Percentiles rank a stretch among this genome's conserved stretches.
Conservation (phyloP, 2,797 vertebrate species). For the Sandelia bainsii region DNA sequence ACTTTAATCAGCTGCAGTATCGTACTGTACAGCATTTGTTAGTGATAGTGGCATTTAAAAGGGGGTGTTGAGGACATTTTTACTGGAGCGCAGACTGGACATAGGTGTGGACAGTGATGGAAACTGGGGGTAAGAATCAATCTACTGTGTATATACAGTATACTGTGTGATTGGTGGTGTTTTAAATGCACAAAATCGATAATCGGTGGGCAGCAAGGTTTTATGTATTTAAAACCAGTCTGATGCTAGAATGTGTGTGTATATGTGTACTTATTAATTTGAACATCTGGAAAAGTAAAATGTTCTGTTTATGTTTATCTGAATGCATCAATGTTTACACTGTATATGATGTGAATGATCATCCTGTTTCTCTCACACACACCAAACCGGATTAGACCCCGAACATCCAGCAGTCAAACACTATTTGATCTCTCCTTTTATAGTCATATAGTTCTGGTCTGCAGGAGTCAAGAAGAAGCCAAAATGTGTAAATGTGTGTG, state of each 20-base stretch:
- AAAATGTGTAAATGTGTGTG: neutral
- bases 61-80: constrained; percentile 5
- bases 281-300: neutral
- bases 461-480: neutral
- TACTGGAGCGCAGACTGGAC: constrained; percentile 7
- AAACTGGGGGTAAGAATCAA: constrained; percentile 73
- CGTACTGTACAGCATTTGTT: neutral
- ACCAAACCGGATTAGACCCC: too few relatives aligned
- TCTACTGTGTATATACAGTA: neutral
- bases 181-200: neutral
- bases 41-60: neutral
- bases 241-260: neutral
- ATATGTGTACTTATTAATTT: neutral
- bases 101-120: constrained; percentile 54
- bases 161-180: neutral
- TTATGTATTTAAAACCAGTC: neutral
- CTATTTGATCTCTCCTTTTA: constrained; percentile 22
- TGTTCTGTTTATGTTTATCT: neutral
- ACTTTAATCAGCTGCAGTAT: neutral
- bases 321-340: neutral
- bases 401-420: constrained; percentile 8
- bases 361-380: neutral
- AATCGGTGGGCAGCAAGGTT: neutral
- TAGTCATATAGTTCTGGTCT: constrained; percentile 14
- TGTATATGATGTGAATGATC: neutral